Percentiles rank a stretch among this genome's conserved stretches.
These are phyloP conservation scores for Brevimyrus niger DNA, from an alignment of 2,113 vertebrate species.

Conservation along the genomic window DNA sequence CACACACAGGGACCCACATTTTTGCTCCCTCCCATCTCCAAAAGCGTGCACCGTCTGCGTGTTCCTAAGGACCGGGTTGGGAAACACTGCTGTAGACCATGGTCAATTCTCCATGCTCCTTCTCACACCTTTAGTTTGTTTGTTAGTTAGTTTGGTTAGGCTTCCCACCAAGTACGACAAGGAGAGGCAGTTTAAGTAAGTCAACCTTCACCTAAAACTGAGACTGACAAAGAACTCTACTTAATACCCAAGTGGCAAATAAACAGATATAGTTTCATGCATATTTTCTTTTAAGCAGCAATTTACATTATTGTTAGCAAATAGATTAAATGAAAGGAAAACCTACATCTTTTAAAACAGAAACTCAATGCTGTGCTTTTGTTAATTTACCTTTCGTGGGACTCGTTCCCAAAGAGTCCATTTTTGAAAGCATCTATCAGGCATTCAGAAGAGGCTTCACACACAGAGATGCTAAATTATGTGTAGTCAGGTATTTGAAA, in stretches of 20 bases:
- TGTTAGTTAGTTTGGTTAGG: neutral
- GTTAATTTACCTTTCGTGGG: neutral
- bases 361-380: neutral
- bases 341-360: neutral
- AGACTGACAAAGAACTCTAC: neutral
- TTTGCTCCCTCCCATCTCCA: neutral
- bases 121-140: neutral
- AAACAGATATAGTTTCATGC: neutral
- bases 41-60: neutral
- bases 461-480: neutral
- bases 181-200: neutral
- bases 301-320: neutral
- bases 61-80: neutral
- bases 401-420: neutral
- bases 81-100: neutral
- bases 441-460: neutral
- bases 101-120: neutral
- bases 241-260: neutral
- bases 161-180: neutral
- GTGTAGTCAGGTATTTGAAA: neutral
- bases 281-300: neutral
- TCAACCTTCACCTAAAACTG: neutral
- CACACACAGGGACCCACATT: too few relatives aligned
- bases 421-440: neutral
- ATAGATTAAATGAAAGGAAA: neutral